phyloP scores from a whole-genome alignment of 1,140 invertebrate genomes.

The Rhyacophila brunnea region DNA sequence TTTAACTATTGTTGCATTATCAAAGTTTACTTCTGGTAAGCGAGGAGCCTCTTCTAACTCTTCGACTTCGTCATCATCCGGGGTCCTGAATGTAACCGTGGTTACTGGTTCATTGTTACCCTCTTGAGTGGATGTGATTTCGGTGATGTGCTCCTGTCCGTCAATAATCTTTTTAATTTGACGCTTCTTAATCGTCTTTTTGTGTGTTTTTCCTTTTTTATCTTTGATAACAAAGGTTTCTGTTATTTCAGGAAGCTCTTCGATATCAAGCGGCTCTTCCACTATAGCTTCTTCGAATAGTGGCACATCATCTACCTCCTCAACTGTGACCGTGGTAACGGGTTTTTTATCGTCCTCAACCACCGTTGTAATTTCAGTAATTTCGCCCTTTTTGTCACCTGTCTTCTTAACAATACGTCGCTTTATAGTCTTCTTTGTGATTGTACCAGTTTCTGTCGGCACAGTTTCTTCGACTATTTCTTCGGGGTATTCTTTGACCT shows the following conservation, averaged over 20 bases:
- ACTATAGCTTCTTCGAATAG: conserved; percentile 34
- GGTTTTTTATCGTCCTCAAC: conserved; percentile 41
- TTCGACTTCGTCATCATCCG: neutral
- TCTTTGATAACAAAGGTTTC: conserved; percentile 8
- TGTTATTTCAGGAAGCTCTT: conserved; percentile 36
- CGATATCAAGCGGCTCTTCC: conserved; percentile 42
- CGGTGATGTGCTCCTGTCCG: conserved; percentile 46
- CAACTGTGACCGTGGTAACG: conserved; percentile 37
- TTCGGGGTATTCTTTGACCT: conserved; percentile 34
- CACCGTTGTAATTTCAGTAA: conserved; percentile 40
- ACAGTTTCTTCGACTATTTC: conserved; percentile 40
- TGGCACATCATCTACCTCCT: conserved; percentile 24
- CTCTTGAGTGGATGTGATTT: conserved; percentile 45
- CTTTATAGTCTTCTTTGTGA: conserved; percentile 39
- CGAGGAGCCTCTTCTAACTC: neutral
- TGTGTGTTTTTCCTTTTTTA: neutral
- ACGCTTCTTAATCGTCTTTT: conserved; percentile 13
- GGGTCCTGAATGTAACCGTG: conserved; percentile 27
- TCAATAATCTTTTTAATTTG: conserved; percentile 33
- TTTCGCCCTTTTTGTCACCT: conserved; percentile 37
- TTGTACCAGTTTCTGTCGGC: conserved; percentile 34
- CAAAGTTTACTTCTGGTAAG: conserved; percentile 16
- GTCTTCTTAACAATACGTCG: conserved; percentile 39
- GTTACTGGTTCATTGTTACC: conserved; percentile 36
- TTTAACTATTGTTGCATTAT: conserved; percentile 16